Evolutionary conservation across 2,113 vertebrate genomes (phyloP).

Genomic region (Numida meleagris): DNA sequence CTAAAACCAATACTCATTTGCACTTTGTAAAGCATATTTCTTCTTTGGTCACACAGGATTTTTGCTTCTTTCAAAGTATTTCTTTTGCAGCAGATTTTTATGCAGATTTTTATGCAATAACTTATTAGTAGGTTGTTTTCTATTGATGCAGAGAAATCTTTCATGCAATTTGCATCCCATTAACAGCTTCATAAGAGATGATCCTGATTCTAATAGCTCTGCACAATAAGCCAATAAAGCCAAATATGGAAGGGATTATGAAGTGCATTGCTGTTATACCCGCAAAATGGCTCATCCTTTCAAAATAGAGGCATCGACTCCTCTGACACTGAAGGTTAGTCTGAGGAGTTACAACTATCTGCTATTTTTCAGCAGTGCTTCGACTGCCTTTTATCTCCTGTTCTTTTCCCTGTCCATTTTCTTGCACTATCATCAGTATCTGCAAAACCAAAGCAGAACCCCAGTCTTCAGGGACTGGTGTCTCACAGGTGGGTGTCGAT

Average conservation of each 20-base stretch:
- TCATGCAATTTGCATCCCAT: constrained; percentile 2
- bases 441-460: not conserved
- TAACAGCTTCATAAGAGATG: constrained; percentile 8
- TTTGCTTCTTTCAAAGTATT: not conserved
- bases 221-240: constrained; percentile 32
- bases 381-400: not conserved
- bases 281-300: not conserved
- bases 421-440: not conserved
- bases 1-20: not conserved
- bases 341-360: not conserved
- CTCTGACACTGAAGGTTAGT: constrained; percentile 30
- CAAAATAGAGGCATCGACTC: not conserved
- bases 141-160: constrained; percentile 34
- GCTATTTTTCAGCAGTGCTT: not conserved
- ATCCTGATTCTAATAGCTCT: constrained; percentile 12
- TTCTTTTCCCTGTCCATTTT: not conserved
- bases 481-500: not conserved
- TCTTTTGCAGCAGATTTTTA: constrained; percentile 31
- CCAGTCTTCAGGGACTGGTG: not conserved
- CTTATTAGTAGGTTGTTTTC: constrained; percentile 19
- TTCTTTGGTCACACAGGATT: not conserved
- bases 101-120: constrained; percentile 41
- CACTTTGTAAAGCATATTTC: not conserved
- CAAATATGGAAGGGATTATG: constrained; percentile 8
- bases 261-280: not conserved